A percentile compares a stretch with the other conserved stretches of the same genome.
Evolutionary conservation across 2,113 vertebrate genomes (phyloP).

Genomic region (Cyprinodon brontotheroides): DNA sequence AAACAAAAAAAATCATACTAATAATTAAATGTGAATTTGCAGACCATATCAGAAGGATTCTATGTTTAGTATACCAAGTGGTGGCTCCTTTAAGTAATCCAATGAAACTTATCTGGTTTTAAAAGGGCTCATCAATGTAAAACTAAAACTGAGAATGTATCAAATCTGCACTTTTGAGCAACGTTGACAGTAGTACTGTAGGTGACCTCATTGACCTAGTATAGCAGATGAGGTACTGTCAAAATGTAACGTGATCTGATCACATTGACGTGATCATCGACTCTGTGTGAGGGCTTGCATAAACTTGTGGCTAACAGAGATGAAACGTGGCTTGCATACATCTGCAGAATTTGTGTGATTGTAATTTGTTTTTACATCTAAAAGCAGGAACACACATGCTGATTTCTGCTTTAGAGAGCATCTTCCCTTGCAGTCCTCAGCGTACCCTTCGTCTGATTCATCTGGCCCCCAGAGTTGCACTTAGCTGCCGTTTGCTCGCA

Average conservation of each 20-base stretch:
- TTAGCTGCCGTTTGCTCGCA: conserved; percentile 11
- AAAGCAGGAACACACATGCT: background rate
- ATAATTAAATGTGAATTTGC: no score
- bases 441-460: background rate
- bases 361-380: background rate
- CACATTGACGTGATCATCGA: background rate
- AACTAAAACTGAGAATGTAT: background rate
- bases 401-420: background rate
- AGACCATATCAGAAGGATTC: no score
- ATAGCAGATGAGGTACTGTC: background rate
- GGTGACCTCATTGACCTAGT: background rate
- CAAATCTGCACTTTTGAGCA: no score
- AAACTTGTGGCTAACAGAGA: background rate
- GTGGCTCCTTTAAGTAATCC: no score
- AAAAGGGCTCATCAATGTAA: background rate
- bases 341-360: background rate
- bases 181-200: background rate
- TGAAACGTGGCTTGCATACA: background rate
- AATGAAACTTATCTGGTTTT: background rate
- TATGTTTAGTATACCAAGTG: no score
- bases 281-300: background rate
- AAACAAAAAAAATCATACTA: no score
- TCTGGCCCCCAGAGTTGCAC: conserved; percentile 13
- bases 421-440: background rate
- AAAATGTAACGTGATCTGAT: background rate